Conservation (phyloP, 2,797 vertebrate species). For the Odontamblyopus lacepedii region DNA sequence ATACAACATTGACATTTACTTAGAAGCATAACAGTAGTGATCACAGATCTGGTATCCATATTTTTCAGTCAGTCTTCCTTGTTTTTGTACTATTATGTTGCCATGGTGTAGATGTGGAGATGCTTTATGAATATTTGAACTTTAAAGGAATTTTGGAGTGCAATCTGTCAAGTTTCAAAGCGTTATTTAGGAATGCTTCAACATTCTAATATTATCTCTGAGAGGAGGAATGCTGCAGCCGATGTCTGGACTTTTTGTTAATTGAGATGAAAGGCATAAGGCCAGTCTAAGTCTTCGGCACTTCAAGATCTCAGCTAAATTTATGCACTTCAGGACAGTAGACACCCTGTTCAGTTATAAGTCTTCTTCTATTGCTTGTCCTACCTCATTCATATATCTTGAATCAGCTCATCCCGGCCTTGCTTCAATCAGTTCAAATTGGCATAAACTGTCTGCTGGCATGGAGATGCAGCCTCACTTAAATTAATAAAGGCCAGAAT, state of each 20-base stretch:
- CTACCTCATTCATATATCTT: constrained; percentile 20
- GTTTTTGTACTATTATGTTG: neutral
- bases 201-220: constrained; percentile 11
- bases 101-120: constrained; percentile 11
- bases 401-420: constrained; percentile 19
- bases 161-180: constrained; percentile 27
- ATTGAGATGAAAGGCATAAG: constrained; percentile 34
- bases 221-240: constrained; percentile 16
- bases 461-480: constrained; percentile 17
- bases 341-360: constrained; percentile 33
- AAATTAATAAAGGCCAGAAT: constrained; percentile 19
- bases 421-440: constrained; percentile 40
- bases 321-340: constrained; percentile 33
- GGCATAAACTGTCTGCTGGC: constrained; percentile 41
- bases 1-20: no score
- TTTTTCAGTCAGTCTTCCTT: neutral
- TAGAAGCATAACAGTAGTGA: no score
- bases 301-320: constrained; percentile 44
- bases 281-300: constrained; percentile 34
- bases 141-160: constrained; percentile 18
- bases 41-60: no score
- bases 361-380: constrained; percentile 10
- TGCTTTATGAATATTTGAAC: constrained; percentile 7
- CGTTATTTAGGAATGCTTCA: constrained; percentile 23
- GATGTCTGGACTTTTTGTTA: constrained; percentile 27